Percentiles rank a stretch among this genome's conserved stretches.
phyloP scores from a whole-genome alignment of 1,140 invertebrate genomes.

The Drosophila parabipectinata region DNA sequence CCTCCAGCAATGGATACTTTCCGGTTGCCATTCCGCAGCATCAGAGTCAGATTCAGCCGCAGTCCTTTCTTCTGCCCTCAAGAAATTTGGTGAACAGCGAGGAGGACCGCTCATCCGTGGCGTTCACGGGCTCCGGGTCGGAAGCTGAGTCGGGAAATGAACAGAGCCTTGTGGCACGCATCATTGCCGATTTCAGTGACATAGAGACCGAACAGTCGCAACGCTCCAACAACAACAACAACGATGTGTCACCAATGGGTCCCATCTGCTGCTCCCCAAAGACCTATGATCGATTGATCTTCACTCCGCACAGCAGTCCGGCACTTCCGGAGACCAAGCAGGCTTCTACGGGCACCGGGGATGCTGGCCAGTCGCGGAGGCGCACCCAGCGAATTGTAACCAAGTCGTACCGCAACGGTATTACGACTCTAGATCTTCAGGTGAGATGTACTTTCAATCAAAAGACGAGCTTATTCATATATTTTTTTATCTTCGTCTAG shows the following conservation, averaged over 20 bases:
- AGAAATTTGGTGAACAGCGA: conserved; percentile 45
- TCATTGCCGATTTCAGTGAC: conserved; percentile 82
- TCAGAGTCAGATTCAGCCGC: conserved; percentile 44
- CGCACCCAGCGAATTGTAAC: conserved; percentile 78
- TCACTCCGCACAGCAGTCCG: conserved; percentile 53
- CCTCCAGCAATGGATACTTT: conserved; percentile 32
- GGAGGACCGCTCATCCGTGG: conserved; percentile 58
- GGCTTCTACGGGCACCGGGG: conserved; percentile 16
- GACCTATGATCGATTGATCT: conserved; percentile 57
- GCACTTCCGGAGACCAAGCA: conserved; percentile 62
- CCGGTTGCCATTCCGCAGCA: conserved; percentile 32
- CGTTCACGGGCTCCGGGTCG: conserved; percentile 55
- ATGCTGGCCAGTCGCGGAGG: conserved; percentile 58
- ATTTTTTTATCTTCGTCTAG: conserved; percentile 4
- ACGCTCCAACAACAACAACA: conserved; percentile 35
- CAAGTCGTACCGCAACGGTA: conserved; percentile 78
- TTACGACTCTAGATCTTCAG: conserved; percentile 77
- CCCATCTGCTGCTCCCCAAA: conserved; percentile 30
- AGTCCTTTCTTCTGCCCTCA: conserved; percentile 48
- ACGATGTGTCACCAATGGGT: conserved; percentile 18
- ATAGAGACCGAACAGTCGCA: conserved; percentile 73
- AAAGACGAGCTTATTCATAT: not conserved
- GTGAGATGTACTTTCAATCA: conserved; percentile 1
- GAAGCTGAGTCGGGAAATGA: conserved; percentile 61
- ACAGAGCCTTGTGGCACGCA: conserved; percentile 79